Conservation (phyloP, 2,888 invertebrate genomes). For the Uropetala carovei region DNA sequence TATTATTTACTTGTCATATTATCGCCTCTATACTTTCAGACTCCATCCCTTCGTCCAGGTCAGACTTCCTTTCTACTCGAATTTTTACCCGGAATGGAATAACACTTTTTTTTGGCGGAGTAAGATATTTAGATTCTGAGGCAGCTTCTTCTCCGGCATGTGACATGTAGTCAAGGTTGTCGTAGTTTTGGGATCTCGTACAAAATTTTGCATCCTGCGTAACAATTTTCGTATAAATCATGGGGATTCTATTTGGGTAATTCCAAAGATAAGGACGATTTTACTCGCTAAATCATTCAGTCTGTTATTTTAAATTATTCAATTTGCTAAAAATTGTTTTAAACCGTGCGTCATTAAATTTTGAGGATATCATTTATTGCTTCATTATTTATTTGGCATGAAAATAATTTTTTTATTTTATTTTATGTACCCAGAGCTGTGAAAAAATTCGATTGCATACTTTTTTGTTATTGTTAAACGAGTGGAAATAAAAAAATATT, state of each 20-base stretch:
- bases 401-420: too few relatives aligned
- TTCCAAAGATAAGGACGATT: too few relatives aligned
- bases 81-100: neutral
- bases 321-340: neutral
- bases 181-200: neutral
- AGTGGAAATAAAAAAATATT: too few relatives aligned
- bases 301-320: neutral
- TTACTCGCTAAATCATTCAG: too few relatives aligned
- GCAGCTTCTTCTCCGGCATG: neutral
- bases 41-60: neutral
- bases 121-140: neutral
- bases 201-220: neutral
- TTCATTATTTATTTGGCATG: too few relatives aligned
- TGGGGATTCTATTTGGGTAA: too few relatives aligned
- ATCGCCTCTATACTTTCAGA: constrained; percentile 5
- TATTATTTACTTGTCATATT: constrained; percentile 32
- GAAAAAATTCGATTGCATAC: neutral
- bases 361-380: too few relatives aligned
- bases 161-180: neutral
- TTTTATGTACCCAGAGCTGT: neutral
- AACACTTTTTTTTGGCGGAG: neutral
- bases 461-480: neutral
- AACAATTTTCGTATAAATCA: too few relatives aligned
- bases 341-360: neutral
- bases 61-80: neutral